Base-by-base conservation (phyloP, 2,888 invertebrate species). In the Cylindroiulus punctatus region DNA sequence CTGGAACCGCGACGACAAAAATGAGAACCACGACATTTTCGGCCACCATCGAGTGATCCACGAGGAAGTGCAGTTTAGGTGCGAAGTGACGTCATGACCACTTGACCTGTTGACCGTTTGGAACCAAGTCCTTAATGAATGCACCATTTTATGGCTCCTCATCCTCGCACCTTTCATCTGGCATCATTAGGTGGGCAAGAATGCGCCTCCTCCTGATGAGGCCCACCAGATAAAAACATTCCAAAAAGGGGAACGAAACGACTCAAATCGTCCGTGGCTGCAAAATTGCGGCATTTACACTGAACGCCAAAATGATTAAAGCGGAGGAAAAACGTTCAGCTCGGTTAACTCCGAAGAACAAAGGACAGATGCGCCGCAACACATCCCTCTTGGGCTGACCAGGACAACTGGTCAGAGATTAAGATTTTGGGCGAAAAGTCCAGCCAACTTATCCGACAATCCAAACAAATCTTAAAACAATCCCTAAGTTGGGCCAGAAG, bases 281-380 rank as follows among this genome's bases (percentile, higher is more conserved):
- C 47, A 19, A 65, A 65, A 65, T 65, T 65, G 14, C 65, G 26
- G 26, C 65, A 65, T 65, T 65, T 65, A 26, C 26, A 26, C 12
- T 12, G 65, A 65, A 65, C 65, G 26, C 0, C 26, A 65, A 22
- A 26, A 65, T 65, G 65, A 65, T 65, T 65, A 65, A 65, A 65
- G 26, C 12, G 12, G 65, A 65, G 65, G 65, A 65, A 65, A 65
- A 65, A 65, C 65, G 65, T 65, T 65, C 65, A 26, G 65, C 65
- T 26, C 65, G 65, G 65, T 26, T 65, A 65, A n/a, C 65, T n/a
- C 65, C 26, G 22, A 57, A 65, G 65, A 12, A 26, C 65, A 65
- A 26, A 26, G 26, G 26, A 65, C 26, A 1, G 65, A 2, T 22
- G 57, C 7, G n/a, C 22, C 5, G 22, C n/a, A 10, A 10, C 4